These are phyloP conservation scores for Falco punctatus DNA, from an alignment of 2,113 vertebrate species.

Conservation along the genomic window DNA sequence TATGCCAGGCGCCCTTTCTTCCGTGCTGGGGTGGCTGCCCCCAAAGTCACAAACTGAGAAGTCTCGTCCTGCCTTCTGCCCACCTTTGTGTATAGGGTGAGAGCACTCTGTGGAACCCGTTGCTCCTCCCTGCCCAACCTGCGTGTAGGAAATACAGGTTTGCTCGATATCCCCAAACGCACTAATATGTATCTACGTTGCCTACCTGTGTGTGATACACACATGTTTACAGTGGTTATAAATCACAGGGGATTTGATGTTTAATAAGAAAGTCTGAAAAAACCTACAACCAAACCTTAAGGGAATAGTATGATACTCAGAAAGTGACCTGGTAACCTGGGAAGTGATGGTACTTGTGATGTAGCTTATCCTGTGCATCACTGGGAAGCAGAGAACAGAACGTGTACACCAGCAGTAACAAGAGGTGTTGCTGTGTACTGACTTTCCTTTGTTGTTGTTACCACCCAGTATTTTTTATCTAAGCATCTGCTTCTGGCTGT, in stretches of 20 bases:
- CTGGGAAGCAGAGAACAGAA: background rate
- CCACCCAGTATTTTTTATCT: background rate
- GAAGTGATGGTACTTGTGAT: background rate
- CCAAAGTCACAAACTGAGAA: background rate
- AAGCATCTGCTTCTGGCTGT: rapidly evolving
- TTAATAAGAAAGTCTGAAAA: background rate
- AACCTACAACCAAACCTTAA: background rate
- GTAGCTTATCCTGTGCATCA: no score
- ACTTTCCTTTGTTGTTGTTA: background rate
- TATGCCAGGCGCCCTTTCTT: background rate
- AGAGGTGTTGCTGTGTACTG: background rate
- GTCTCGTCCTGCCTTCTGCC: background rate
- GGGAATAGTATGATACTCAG: background rate
- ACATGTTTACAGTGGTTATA: background rate
- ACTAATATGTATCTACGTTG: no score
- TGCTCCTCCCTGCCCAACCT: background rate
- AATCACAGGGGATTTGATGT: background rate
- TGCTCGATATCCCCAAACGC: background rate
- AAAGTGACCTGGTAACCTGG: background rate
- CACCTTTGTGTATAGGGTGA: background rate
- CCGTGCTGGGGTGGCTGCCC: background rate
- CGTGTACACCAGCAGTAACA: background rate
- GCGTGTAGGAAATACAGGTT: rapidly evolving
- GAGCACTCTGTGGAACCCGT: background rate
- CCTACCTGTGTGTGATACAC: background rate